These are phyloP conservation scores for Zygothrica quintamaculata DNA, from an alignment of 2,888 invertebrate species.

Conservation along the genomic window DNA sequence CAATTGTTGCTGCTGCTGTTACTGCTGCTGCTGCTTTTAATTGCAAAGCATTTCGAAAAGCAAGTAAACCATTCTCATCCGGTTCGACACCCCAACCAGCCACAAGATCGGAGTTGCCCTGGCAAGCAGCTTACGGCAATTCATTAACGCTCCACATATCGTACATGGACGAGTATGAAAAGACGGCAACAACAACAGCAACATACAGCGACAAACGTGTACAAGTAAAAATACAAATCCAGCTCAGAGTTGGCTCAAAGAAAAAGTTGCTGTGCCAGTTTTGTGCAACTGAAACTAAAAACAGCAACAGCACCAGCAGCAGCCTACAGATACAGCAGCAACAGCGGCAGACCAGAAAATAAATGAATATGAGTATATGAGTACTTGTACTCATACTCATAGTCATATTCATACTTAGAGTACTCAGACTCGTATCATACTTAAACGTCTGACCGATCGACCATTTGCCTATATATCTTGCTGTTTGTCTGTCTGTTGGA, in stretches of 20 bases:
- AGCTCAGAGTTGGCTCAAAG: conserved; percentile 60
- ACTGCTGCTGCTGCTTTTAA: too few relatives aligned
- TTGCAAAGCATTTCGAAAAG: conserved; percentile 60
- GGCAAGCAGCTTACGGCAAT: conserved; percentile 52
- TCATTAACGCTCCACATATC: conserved; percentile 75
- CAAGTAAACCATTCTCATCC: conserved; percentile 71
- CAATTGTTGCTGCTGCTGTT: conserved; percentile 67
- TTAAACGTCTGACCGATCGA: conserved; percentile 1
- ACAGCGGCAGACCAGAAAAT: neutral
- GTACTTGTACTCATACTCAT: conserved; percentile 28
- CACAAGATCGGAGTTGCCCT: neutral
- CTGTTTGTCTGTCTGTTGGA: conserved; percentile 20
- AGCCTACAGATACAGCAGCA: conserved; percentile 10
- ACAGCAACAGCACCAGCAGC: too few relatives aligned
- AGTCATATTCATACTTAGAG: conserved; percentile 8
- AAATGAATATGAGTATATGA: conserved; percentile 1
- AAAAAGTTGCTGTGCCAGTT: conserved; percentile 80
- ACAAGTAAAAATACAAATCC: conserved; percentile 56
- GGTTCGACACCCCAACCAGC: conserved; percentile 68
- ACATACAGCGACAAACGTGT: conserved; percentile 38
- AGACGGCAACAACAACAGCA: conserved; percentile 15
- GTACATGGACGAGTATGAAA: neutral
- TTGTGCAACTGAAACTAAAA: conserved; percentile 36
- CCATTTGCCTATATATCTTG: conserved; percentile 6
- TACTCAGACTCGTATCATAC: conserved; percentile 19